Evolutionary conservation across 1,140 invertebrate genomes (phyloP).

Genomic region (Triops longicaudatus): DNA sequence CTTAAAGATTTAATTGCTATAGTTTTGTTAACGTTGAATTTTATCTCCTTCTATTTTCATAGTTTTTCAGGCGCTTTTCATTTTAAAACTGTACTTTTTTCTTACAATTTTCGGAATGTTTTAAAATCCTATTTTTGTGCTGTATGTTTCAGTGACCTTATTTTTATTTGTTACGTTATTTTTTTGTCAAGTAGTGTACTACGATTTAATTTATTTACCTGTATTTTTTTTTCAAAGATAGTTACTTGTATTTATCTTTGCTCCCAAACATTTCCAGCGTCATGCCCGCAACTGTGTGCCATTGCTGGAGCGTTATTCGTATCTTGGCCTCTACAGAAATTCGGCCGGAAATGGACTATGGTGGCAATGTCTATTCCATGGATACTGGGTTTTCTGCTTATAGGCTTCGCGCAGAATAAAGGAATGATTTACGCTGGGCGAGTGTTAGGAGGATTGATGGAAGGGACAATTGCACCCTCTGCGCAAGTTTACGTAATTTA

Average conservation of each 20-base stretch:
- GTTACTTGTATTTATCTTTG: background rate
- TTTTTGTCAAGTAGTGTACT: no score
- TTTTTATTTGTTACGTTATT: no score
- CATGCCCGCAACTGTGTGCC: constrained; percentile 22
- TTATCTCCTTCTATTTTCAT: no score
- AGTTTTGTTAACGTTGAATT: no score
- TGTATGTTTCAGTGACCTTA: no score
- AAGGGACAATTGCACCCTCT: constrained; percentile 50
- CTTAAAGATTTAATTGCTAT: no score
- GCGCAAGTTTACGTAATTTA: constrained; percentile 52
- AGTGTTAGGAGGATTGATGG: constrained; percentile 53
- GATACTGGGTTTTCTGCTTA: constrained; percentile 38
- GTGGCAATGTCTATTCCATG: constrained; percentile 38
- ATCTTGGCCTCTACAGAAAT: constrained; percentile 37
- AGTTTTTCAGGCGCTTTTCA: no score
- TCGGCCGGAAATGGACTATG: constrained; percentile 40
- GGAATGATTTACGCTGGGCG: constrained; percentile 48
- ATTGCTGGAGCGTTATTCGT: constrained; percentile 21
- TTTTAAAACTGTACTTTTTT: no score
- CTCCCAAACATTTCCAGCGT: constrained; percentile 10
- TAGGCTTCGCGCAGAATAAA: constrained; percentile 31
- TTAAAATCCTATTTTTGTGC: no score
- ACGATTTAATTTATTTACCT: no score
- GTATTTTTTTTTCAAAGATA: no score
- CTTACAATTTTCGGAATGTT: no score